Evolutionary conservation across 2,888 invertebrate genomes (phyloP), one percentile per base, ranked within the genome.

Genomic region (Drosophila cognata): DNA sequence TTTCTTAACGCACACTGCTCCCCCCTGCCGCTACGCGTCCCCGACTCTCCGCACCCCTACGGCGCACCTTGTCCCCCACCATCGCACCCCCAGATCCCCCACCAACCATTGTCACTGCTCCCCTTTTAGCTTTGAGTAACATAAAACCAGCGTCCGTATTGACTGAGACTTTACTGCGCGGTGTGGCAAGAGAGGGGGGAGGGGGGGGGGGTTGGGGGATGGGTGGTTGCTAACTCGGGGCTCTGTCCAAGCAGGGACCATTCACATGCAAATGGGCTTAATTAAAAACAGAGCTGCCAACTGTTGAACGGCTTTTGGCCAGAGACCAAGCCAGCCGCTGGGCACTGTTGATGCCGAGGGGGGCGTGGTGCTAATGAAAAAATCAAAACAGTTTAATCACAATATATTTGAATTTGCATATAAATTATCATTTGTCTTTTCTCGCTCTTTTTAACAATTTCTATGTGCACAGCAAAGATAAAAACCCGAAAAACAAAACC

Each of bases 221-320:
- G 21, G 21, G 21, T 21, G 21, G 21, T 21, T 21, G 21, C 21
- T 21, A 21, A 13, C 0, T n/a, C 1, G 55, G 29, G n/a, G 57
- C n/a, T 35, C 58, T 63, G 48, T n/a, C 46, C 64, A 53, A 52
- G 48, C 71, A 55, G 76, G 73, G 60, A 69, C 68, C 83, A 85
- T 85, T 86, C 83, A 87, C 67, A 85, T 85, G 85, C 85, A 85
- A 85, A 85, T 85, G 87, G 86, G 85, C 85, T 84, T 87, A 84
- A 85, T 85, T 84, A 85, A 86, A 85, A 85, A 77, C 85, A 81
- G 85, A 85, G 84, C 84, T 86, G 64, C 66, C 58, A 75, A 77
- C 72, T 73, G 69, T 75, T 64, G 74, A 79, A 59, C 85, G 78
- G 81, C 81, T 77, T 79, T 79, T 77, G 55, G 79, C 76, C 78